phyloP scores from a whole-genome alignment of 2,113 vertebrate genomes.

The Fulmarus glacialis region DNA sequence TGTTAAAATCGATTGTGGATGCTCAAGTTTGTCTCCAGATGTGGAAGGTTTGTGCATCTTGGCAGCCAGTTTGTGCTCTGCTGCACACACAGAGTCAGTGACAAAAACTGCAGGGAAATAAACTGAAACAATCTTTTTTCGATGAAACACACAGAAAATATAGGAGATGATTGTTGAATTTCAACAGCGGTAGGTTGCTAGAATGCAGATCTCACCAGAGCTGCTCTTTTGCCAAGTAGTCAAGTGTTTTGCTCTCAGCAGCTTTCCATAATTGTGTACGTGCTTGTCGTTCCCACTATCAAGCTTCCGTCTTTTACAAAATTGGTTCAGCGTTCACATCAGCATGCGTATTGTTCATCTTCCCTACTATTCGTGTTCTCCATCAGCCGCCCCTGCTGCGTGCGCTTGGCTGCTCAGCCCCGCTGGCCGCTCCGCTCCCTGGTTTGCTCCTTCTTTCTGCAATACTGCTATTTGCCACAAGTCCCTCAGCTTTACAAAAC shows the following conservation, averaged over 20 bases:
- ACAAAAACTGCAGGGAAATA: neutral
- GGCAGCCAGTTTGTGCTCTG: neutral
- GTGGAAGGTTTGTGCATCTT: neutral
- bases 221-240: neutral
- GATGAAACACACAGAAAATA: neutral
- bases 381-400: neutral
- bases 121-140: neutral
- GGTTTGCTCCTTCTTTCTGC: neutral
- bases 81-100: neutral
- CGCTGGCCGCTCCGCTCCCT: neutral
- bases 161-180: neutral
- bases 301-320: neutral
- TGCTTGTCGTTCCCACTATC: neutral
- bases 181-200: neutral
- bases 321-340: neutral
- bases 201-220: neutral
- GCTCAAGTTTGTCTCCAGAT: neutral
- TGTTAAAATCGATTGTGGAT: neutral
- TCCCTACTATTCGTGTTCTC: accelerated
- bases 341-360: neutral
- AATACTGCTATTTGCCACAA: accelerated
- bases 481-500: neutral
- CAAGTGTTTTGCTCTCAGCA: neutral
- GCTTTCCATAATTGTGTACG: neutral
- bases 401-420: neutral